Conservation (phyloP, 2,888 invertebrate genomes). For the Rhagophthalmus giganteus region DNA sequence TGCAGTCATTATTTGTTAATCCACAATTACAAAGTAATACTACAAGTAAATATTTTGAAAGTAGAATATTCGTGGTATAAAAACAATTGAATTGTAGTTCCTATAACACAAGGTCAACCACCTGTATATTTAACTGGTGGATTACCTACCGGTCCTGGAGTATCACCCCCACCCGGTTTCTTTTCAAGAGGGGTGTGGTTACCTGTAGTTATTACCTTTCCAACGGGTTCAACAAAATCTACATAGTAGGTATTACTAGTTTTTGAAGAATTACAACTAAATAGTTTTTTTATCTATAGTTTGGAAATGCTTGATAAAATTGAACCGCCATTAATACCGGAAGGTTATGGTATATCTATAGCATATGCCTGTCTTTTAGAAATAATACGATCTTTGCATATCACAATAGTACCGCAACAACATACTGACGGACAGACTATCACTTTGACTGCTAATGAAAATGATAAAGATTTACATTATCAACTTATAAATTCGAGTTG, state of each 20-base stretch:
- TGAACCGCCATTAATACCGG: slow-evolving; percentile 92
- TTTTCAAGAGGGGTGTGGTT: slow-evolving; percentile 91
- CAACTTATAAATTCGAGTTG: slow-evolving; percentile 92
- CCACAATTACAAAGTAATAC: slow-evolving; percentile 62
- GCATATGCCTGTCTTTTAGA: slow-evolving; percentile 93
- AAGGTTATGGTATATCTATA: slow-evolving; percentile 95
- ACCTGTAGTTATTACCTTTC: slow-evolving; percentile 82
- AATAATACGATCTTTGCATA: slow-evolving; percentile 82
- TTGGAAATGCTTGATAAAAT: slow-evolving; percentile 95
- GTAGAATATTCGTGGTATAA: slow-evolving; percentile 1
- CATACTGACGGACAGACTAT: slow-evolving; percentile 42
- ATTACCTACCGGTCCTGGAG: slow-evolving; percentile 71
- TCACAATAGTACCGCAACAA: slow-evolving; percentile 66
- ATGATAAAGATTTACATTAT: slow-evolving; percentile 59
- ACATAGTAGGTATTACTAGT: slow-evolving; percentile 93
- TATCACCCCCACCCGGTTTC: slow-evolving; percentile 88
- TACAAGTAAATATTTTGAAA: slow-evolving; percentile 52
- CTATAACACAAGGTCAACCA: slow-evolving; percentile 62
- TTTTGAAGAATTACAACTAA: no score
- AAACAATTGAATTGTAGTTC: slow-evolving; percentile 41
- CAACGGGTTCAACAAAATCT: slow-evolving; percentile 83
- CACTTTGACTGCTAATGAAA: slow-evolving; percentile 23
- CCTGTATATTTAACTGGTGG: slow-evolving; percentile 68
- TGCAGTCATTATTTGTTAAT: slow-evolving; percentile 86
- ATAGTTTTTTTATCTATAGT: no score